phyloP scores from a whole-genome alignment of 2,888 invertebrate genomes.

The Drosophila atroscutellata region DNA sequence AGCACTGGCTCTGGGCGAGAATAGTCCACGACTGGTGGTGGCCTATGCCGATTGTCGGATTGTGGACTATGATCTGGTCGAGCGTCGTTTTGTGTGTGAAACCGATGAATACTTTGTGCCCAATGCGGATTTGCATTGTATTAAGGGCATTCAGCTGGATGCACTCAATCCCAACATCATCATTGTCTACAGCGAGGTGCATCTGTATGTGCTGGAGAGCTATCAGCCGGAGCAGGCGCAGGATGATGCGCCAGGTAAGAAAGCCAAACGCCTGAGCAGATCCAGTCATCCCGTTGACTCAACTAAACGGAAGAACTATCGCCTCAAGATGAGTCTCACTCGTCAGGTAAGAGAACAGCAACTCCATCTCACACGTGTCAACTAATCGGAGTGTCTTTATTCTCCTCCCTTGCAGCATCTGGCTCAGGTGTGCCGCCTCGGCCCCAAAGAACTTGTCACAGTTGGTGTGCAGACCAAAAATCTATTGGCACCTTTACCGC shows the following conservation, averaged over 20 bases:
- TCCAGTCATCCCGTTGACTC: slow-evolving; percentile 9
- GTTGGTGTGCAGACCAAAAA: slow-evolving; percentile 91
- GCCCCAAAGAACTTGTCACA: slow-evolving; percentile 89
- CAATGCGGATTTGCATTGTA: slow-evolving; percentile 79
- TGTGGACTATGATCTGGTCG: slow-evolving; percentile 90
- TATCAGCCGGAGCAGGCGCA: background rate
- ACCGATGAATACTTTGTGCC: slow-evolving; percentile 85
- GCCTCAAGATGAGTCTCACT: slow-evolving; percentile 27
- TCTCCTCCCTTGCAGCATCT: slow-evolving; percentile 87
- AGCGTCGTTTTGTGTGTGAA: slow-evolving; percentile 87
- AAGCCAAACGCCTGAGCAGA: slow-evolving; percentile 81
- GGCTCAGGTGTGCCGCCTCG: slow-evolving; percentile 89
- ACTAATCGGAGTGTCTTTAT: background rate
- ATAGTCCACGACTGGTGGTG: slow-evolving; percentile 87
- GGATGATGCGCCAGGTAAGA: slow-evolving; percentile 85
- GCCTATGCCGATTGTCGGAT: slow-evolving; percentile 93
- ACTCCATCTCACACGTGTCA: background rate
- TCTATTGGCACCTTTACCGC: slow-evolving; percentile 90
- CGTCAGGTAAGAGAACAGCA: slow-evolving; percentile 65
- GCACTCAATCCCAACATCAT: slow-evolving; percentile 88
- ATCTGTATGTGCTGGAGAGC: slow-evolving; percentile 85
- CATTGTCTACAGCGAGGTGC: slow-evolving; percentile 90
- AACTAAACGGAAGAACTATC: slow-evolving; percentile 14
- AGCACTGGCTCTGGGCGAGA: slow-evolving; percentile 89
- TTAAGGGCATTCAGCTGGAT: slow-evolving; percentile 88